Percentiles rank a stretch among this genome's conserved stretches.
Evolutionary conservation across 2,113 vertebrate species (phyloP).

Genomic region (Promerops cafer): DNA sequence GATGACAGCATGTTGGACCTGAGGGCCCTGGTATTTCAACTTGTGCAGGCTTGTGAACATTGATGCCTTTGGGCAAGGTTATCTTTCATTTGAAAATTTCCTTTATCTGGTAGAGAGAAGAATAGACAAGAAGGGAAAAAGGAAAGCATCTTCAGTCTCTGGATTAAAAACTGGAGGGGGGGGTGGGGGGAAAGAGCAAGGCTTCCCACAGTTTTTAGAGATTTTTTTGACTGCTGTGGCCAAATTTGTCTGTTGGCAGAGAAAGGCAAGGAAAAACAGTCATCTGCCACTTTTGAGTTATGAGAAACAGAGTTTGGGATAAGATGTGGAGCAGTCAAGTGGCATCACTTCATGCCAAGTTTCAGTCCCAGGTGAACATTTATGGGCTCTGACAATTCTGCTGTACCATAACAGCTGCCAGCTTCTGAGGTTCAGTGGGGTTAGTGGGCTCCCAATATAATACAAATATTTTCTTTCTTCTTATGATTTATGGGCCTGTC

Average conservation of each 20-base stretch:
- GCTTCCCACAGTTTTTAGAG: neutral
- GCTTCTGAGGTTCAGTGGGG: neutral
- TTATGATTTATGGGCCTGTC: slow-evolving; percentile 10
- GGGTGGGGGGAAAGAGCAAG: neutral
- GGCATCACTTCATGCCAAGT: slow-evolving; percentile 6
- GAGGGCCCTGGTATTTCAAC: neutral
- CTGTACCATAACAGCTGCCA: neutral
- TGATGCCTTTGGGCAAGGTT: neutral
- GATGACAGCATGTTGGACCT: neutral
- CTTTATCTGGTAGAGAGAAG: neutral
- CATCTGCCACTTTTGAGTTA: neutral
- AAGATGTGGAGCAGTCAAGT: neutral
- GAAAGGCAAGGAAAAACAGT: neutral
- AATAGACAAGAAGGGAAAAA: neutral
- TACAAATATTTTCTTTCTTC: slow-evolving; percentile 29
- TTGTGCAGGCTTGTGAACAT: neutral
- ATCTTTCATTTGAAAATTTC: neutral
- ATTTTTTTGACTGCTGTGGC: neutral
- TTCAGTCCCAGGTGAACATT: neutral
- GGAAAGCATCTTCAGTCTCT: neutral
- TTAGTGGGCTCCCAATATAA: neutral
- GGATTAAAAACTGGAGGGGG: neutral
- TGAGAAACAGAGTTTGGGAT: neutral
- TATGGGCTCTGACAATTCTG: slow-evolving; percentile 15
- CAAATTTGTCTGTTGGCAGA: neutral